phyloP scores from a whole-genome alignment of 2,888 invertebrate species.

The Pilophorus perplexus region DNA sequence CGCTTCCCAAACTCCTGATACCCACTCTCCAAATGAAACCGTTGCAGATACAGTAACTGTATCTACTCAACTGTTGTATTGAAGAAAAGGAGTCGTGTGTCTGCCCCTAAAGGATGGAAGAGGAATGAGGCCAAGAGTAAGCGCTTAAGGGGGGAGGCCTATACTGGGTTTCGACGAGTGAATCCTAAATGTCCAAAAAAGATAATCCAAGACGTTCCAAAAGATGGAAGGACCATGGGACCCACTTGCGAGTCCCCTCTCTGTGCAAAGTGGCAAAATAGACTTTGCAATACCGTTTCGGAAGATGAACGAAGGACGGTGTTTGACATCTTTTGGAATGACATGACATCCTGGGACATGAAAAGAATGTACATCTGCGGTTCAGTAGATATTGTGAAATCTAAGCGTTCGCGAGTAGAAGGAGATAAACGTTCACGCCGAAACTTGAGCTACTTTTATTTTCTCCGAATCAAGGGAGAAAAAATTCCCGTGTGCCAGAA shows the following conservation, averaged over 20 bases:
- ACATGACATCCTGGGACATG: constrained; percentile 14
- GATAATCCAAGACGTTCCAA: constrained; percentile 25
- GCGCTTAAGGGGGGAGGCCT: constrained; percentile 26
- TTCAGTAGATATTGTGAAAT: background rate
- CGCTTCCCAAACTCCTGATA: too few species aligned
- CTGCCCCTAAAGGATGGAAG: too few species aligned
- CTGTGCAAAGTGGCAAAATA: constrained; percentile 12
- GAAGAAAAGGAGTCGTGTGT: too few species aligned
- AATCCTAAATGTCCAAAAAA: constrained; percentile 13
- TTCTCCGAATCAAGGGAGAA: too few species aligned
- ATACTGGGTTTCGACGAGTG: constrained; percentile 26
- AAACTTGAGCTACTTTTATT: too few species aligned
- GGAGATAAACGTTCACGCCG: too few species aligned
- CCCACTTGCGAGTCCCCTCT: constrained; percentile 7
- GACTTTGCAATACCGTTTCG: constrained; percentile 8
- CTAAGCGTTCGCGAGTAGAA: too few species aligned
- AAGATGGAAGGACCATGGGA: constrained; percentile 23
- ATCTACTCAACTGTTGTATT: too few species aligned
- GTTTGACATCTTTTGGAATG: constrained; percentile 25
- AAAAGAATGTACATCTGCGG: constrained; percentile 32
- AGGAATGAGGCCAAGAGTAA: too few species aligned
- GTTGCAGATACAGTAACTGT: too few species aligned
- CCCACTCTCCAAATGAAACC: too few species aligned
- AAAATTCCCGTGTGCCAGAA: constrained; percentile 13
- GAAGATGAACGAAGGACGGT: constrained; percentile 2